Evolutionary conservation across 30 jellyfish, hydroid and myxozoan genomes (phyloP).

Genomic region (Pseudorhiza aurosa): DNA sequence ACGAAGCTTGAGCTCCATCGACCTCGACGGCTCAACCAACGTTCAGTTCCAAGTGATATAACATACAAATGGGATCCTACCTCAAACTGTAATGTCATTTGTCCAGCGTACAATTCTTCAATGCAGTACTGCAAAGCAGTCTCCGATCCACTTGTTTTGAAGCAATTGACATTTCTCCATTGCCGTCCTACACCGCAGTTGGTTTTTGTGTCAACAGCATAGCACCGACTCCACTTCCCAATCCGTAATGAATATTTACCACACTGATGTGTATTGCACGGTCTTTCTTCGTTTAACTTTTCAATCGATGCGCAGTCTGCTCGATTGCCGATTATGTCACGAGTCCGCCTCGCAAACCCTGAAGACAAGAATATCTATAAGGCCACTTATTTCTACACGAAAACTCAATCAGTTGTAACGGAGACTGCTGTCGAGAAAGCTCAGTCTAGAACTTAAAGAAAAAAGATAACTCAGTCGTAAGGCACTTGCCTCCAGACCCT

Average conservation of each 20-base stretch:
- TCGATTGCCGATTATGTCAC: slow-evolving; percentile 30
- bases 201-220: slow-evolving; percentile 20
- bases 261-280: slow-evolving; percentile 48
- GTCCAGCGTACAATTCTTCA: slow-evolving; percentile 57
- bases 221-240: slow-evolving; percentile 68
- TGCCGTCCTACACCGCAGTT: slow-evolving; percentile 62
- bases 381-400: too few species aligned
- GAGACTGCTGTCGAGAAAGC: too few species aligned
- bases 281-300: slow-evolving; percentile 25
- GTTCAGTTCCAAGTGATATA: too few species aligned
- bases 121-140: slow-evolving; percentile 56
- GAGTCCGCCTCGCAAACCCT: slow-evolving; percentile 43
- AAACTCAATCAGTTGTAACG: too few species aligned
- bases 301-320: slow-evolving; percentile 5
- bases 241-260: slow-evolving; percentile 53
- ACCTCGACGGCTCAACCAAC: too few species aligned
- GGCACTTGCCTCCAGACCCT: too few species aligned
- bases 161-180: slow-evolving; percentile 69
- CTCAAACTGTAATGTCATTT: slow-evolving; percentile 27
- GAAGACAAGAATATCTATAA: not conserved
- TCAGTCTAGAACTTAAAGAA: too few species aligned
- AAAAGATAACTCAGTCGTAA: too few species aligned
- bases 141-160: slow-evolving; percentile 44
- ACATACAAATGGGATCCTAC: too few species aligned
- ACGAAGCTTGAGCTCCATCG: too few species aligned